Conservation (phyloP, 2,888 invertebrate species). For the Polylopha cassiicola region DNA sequence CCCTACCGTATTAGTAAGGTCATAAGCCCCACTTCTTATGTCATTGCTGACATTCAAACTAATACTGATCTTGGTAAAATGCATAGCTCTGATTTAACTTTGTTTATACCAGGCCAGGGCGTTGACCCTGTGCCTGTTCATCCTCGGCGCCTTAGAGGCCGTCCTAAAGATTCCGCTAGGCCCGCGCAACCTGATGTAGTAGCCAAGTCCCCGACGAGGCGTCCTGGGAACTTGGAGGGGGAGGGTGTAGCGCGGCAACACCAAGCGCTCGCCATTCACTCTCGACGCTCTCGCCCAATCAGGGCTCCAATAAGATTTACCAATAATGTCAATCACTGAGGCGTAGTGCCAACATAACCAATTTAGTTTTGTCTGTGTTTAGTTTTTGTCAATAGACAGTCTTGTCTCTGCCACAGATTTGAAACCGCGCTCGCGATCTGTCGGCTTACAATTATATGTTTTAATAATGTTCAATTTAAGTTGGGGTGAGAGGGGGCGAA, state of each 20-base stretch:
- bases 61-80: constrained; percentile 3
- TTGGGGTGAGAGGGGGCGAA: no score
- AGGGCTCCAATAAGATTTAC: no score
- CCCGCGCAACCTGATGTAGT: not conserved
- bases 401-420: no score
- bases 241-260: constrained; percentile 3
- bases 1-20: constrained; percentile 27
- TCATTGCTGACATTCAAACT: constrained; percentile 10
- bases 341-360: no score
- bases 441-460: no score
- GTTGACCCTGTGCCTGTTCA: constrained; percentile 2
- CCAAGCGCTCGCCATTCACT: no score
- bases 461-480: no score
- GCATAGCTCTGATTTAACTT: constrained; percentile 4
- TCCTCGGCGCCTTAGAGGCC: constrained; percentile 6
- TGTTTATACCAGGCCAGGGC: not conserved
- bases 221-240: constrained; percentile 22
- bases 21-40: constrained; percentile 21
- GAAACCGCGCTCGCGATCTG: no score
- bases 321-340: no score
- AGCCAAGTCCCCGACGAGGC: constrained; percentile 5
- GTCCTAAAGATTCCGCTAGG: not conserved
- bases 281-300: no score
- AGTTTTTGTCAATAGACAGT: no score
- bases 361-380: no score